Conservation (phyloP, 2,797 vertebrate species). For the Dallia pectoralis region DNA sequence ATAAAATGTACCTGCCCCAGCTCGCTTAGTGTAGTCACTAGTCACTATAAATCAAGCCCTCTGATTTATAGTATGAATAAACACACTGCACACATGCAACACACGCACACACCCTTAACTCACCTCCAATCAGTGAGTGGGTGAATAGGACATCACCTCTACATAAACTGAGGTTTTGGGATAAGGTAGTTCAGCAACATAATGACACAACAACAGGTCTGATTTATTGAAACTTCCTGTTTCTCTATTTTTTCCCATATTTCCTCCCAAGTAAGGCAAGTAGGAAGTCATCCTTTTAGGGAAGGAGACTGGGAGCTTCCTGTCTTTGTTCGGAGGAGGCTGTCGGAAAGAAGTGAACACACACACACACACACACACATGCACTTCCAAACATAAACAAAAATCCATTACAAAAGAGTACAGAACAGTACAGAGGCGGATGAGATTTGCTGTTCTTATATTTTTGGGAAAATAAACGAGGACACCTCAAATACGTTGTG, state of each 20-base stretch:
- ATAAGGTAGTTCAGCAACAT: neutral
- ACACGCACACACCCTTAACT: neutral
- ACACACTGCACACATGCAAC: neutral
- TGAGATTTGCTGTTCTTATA: neutral
- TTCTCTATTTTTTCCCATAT: slow-evolving; percentile 11
- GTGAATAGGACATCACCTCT: neutral
- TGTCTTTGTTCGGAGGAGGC: slow-evolving; percentile 20
- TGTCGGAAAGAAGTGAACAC: neutral
- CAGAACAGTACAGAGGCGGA: neutral
- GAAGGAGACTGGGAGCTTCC: slow-evolving; percentile 12
- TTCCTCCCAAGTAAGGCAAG: neutral
- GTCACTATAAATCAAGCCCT: slow-evolving; percentile 27
- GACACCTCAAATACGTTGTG: neutral
- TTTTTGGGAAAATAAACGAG: neutral
- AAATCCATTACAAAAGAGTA: neutral
- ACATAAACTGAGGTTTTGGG: neutral
- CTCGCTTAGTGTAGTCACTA: slow-evolving; percentile 36
- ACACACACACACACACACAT: neutral
- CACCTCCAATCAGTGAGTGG: neutral
- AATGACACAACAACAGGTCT: neutral
- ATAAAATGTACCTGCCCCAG: slow-evolving; percentile 44
- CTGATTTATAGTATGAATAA: slow-evolving; percentile 11
- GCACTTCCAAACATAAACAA: too few species aligned
- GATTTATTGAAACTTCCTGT: slow-evolving; percentile 11
- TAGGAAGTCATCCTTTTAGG: slow-evolving; percentile 10